Evolutionary conservation across 2,797 vertebrate species (phyloP).

Genomic region (Micrastur ruficollis): DNA sequence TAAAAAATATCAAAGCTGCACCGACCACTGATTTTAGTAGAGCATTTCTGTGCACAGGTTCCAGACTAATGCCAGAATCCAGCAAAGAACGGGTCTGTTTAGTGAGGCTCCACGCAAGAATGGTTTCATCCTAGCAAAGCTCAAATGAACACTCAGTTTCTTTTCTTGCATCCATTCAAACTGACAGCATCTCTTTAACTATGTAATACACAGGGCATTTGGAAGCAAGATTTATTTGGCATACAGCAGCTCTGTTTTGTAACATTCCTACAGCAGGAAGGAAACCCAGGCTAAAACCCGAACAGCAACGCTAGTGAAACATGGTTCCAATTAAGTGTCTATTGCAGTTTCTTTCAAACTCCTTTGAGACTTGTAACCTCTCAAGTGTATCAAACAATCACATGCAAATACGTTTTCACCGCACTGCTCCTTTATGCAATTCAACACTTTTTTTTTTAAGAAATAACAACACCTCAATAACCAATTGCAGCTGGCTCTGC

Average conservation of each 20-base stretch:
- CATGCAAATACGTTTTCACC: slow-evolving; percentile 14
- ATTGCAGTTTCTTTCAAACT: background rate
- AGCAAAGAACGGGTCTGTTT: background rate
- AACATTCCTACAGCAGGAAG: background rate
- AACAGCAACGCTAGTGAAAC: background rate
- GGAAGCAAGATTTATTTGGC: background rate
- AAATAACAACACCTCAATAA: background rate
- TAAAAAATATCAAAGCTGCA: background rate
- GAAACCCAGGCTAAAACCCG: background rate
- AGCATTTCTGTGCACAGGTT: background rate
- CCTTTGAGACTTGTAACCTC: slow-evolving; percentile 8
- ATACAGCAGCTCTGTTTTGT: background rate
- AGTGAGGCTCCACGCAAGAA: background rate
- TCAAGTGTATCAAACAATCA: slow-evolving; percentile 15
- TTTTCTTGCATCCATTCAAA: background rate
- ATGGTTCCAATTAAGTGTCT: slow-evolving; percentile 33
- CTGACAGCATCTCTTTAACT: slow-evolving; percentile 23
- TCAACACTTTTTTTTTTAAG: background rate
- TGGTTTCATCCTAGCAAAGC: background rate
- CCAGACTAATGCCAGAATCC: background rate
- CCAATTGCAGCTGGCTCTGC: background rate
- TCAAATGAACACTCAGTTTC: background rate
- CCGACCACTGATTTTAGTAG: fast-evolving
- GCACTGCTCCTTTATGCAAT: background rate
- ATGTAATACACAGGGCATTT: background rate